A percentile compares a stretch with the other conserved stretches of the same genome.
Conservation (phyloP, 64 coral and sea anemone species). For the Pocillopora verrucosa region DNA sequence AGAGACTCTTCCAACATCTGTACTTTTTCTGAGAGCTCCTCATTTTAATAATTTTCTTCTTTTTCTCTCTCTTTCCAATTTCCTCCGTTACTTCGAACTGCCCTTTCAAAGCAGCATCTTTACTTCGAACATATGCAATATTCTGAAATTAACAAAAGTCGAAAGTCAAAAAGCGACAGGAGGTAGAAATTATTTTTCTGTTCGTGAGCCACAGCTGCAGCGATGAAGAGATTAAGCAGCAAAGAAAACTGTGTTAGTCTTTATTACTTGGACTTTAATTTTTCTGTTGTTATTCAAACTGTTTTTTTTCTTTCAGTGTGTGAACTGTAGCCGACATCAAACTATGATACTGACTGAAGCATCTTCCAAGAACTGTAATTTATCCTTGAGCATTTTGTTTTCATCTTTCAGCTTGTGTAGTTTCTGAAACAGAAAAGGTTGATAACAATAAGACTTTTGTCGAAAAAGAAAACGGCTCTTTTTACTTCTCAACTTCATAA, state of each 20-base stretch:
- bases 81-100: conserved; percentile 19
- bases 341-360: neutral
- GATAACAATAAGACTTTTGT: too few relatives aligned
- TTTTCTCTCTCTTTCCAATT: conserved; percentile 5
- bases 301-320: neutral
- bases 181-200: neutral
- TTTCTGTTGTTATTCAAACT: too few relatives aligned
- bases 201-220: too few relatives aligned
- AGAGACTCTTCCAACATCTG: conserved; percentile 12
- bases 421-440: neutral
- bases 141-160: conserved; percentile 11
- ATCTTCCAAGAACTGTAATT: neutral
- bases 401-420: conserved; percentile 1
- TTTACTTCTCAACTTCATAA: too few relatives aligned
- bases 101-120: conserved; percentile 28
- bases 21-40: neutral
- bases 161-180: neutral
- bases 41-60: conserved; percentile 14
- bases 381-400: conserved; percentile 2
- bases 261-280: too few relatives aligned
- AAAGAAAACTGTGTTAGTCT: too few relatives aligned
- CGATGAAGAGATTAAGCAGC: too few relatives aligned
- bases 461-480: too few relatives aligned
- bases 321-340: neutral
- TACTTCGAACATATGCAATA: conserved; percentile 9